A percentile compares a stretch with the other conserved stretches of the same genome.
These are phyloP conservation scores for Hyperoodon ampullatus DNA, from an alignment of 2,113 vertebrate species.

Conservation along the genomic window DNA sequence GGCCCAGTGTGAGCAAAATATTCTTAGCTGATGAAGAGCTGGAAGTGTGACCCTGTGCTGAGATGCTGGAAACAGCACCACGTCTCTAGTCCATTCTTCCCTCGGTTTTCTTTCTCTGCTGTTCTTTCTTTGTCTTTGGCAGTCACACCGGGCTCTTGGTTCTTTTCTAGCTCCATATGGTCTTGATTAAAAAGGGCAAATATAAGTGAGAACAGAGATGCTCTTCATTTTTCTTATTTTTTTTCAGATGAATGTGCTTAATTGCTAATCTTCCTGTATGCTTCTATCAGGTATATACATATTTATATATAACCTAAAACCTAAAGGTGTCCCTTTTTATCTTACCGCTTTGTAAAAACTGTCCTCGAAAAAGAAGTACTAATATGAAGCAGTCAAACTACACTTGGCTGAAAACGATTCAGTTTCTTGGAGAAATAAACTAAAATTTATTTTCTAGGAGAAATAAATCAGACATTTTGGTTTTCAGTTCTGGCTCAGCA, in stretches of 20 bases:
- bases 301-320: neutral
- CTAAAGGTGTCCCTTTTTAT: neutral
- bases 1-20: conserved; percentile 63
- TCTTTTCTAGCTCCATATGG: conserved; percentile 42
- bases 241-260: neutral
- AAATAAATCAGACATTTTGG: neutral
- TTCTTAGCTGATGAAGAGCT: conserved; percentile 78
- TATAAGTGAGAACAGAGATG: conserved; percentile 8
- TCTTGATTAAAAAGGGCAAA: conserved; percentile 43
- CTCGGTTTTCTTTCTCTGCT: conserved; percentile 6
- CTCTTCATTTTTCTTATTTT: neutral
- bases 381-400: neutral
- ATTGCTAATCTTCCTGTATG: neutral
- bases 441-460: neutral
- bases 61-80: neutral
- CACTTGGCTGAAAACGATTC: neutral
- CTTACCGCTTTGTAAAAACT: neutral
- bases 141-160: neutral
- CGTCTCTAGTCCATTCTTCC: neutral
- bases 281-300: neutral
- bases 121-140: neutral
- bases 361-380: neutral
- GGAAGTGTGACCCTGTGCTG: conserved; percentile 30
- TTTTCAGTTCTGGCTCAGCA: neutral
- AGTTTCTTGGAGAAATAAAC: conserved; percentile 16